Evolutionary conservation across 2,797 vertebrate species (phyloP).

Genomic region (Eupleurogrammus muticus): DNA sequence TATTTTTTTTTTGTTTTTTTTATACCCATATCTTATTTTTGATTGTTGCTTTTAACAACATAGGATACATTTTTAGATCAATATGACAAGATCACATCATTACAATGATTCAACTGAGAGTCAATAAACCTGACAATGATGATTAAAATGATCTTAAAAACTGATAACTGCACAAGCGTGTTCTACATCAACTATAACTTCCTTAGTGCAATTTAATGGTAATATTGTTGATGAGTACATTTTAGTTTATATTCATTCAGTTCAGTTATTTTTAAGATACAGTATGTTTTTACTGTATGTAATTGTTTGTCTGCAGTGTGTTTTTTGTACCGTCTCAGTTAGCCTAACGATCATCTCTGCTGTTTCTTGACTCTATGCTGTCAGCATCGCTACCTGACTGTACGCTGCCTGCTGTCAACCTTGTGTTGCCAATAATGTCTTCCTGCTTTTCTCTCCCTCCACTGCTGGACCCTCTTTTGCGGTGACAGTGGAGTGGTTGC

Average conservation of each 20-base stretch:
- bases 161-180: background rate
- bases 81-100: background rate
- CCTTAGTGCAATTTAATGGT: background rate
- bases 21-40: no score
- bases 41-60: no score
- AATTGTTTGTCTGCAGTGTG: background rate
- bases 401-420: constrained; percentile 11
- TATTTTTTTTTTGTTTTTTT: no score
- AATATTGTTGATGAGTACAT: background rate
- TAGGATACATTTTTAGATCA: no score
- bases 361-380: background rate
- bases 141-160: background rate
- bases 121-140: background rate
- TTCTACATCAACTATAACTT: background rate
- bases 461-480: constrained; percentile 48
- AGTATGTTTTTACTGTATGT: background rate
- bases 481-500: constrained; percentile 78
- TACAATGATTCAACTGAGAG: background rate
- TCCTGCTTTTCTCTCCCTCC: constrained; percentile 19
- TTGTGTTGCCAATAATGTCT: constrained; percentile 43
- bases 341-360: background rate
- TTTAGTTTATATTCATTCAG: no score
- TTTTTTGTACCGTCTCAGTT: background rate
- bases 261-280: no score
- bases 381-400: background rate